Percentiles rank a stretch among this genome's conserved stretches.
Evolutionary conservation across 2,797 vertebrate species (phyloP).

Genomic region (Myotis daubentonii): DNA sequence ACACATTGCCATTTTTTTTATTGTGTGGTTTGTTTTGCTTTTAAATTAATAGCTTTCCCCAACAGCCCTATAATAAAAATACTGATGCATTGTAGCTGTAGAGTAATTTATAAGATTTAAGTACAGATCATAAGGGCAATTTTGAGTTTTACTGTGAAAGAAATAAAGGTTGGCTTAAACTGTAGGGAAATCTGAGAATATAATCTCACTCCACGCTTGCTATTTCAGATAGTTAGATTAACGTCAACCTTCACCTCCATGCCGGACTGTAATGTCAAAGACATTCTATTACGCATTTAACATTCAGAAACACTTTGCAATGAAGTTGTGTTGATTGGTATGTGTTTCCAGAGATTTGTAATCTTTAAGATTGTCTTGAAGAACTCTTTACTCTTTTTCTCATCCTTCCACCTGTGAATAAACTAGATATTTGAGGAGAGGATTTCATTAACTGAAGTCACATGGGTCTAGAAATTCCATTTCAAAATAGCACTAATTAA

Average conservation of each 20-base stretch:
- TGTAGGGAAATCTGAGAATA: neutral
- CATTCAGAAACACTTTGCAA: neutral
- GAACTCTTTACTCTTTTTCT: constrained; percentile 12
- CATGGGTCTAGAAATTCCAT: constrained; percentile 50
- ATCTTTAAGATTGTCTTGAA: constrained; percentile 22
- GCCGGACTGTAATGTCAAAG: neutral
- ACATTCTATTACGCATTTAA: neutral
- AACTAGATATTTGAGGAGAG: constrained; percentile 51
- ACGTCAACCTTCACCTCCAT: neutral
- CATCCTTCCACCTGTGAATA: constrained; percentile 34
- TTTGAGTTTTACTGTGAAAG: neutral
- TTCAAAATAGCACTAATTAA: constrained; percentile 70
- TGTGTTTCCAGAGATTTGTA: constrained; percentile 34
- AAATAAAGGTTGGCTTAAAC: neutral
- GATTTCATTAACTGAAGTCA: constrained; percentile 69
- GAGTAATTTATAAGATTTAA: neutral
- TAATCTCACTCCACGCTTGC: neutral
- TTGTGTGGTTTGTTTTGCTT: neutral
- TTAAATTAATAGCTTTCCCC: neutral
- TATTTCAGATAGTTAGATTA: neutral
- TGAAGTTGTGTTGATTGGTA: constrained; percentile 44
- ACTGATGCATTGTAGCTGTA: neutral
- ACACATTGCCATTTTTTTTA: neutral
- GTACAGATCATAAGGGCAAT: neutral
- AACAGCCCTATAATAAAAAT: neutral